Conservation (phyloP, 2,797 vertebrate genomes). For the Darevskia nairensis region DNA sequence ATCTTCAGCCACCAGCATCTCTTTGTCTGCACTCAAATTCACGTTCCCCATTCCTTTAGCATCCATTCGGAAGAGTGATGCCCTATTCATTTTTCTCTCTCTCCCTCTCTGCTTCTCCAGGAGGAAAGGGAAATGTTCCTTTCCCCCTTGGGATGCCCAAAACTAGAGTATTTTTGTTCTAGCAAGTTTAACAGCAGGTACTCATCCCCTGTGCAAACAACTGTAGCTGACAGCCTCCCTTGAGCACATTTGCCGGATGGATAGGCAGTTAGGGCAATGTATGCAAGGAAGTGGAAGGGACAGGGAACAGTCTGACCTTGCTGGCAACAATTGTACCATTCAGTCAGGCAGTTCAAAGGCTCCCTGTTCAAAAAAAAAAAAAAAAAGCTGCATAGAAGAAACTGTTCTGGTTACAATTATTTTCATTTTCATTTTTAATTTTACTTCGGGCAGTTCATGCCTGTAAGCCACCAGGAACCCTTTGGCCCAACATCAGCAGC, state of each 20-base stretch:
- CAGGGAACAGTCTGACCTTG: background rate
- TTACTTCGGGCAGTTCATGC: background rate
- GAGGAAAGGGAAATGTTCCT: background rate
- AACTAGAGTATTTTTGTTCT: background rate
- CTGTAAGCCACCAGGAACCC: background rate
- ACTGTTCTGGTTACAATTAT: background rate
- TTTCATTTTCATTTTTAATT: background rate
- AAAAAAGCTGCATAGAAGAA: background rate
- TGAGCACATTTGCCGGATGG: background rate
- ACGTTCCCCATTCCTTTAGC: background rate
- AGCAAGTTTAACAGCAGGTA: background rate
- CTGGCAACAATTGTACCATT: background rate
- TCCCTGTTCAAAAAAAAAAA: background rate
- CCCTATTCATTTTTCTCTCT: background rate
- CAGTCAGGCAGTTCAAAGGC: background rate
- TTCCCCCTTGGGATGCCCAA: background rate
- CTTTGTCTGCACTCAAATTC: background rate
- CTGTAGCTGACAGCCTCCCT: background rate
- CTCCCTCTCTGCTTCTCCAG: background rate
- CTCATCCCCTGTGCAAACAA: background rate
- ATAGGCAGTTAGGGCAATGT: background rate
- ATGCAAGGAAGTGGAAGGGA: background rate
- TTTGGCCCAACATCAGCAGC: background rate
- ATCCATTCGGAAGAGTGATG: background rate
- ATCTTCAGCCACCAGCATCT: background rate